Evolutionary conservation across 2,797 vertebrate genomes (phyloP).

Genomic region (Myiothlypis chrysogaster): DNA sequence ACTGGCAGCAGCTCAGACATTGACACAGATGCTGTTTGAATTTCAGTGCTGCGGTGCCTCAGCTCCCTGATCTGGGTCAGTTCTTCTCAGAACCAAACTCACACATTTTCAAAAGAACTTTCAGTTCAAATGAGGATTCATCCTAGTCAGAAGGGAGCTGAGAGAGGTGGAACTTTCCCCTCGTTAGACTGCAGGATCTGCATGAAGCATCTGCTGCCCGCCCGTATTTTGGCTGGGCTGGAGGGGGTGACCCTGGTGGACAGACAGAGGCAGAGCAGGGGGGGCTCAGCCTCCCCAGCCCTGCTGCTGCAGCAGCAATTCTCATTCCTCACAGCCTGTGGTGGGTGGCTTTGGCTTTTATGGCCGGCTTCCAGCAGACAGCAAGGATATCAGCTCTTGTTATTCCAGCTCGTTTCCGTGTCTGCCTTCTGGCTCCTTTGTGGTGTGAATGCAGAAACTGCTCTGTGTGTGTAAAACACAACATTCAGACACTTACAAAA

Average conservation of each 20-base stretch:
- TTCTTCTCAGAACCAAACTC: background rate
- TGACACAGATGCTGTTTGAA: fast-evolving
- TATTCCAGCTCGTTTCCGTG: background rate
- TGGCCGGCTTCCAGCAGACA: background rate
- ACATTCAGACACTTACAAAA: background rate
- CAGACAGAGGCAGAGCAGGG: background rate
- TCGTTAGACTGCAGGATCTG: background rate
- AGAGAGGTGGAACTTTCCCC: background rate
- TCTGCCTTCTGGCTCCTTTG: background rate
- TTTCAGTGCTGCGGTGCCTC: background rate
- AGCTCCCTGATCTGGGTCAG: background rate
- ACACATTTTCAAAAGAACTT: background rate
- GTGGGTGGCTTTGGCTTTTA: background rate
- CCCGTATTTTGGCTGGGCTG: background rate
- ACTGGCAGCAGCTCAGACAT: background rate
- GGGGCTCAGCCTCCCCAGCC: background rate
- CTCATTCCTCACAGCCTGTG: background rate
- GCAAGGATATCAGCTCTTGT: background rate
- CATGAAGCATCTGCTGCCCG: background rate
- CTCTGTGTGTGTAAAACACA: background rate
- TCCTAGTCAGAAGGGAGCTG: background rate
- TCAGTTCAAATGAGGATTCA: background rate
- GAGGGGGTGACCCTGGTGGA: background rate
- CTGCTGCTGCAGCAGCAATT: background rate
- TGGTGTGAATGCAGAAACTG: background rate